Evolutionary conservation across 2,888 invertebrate genomes (phyloP).

Genomic region (Crepidodera aurea): DNA sequence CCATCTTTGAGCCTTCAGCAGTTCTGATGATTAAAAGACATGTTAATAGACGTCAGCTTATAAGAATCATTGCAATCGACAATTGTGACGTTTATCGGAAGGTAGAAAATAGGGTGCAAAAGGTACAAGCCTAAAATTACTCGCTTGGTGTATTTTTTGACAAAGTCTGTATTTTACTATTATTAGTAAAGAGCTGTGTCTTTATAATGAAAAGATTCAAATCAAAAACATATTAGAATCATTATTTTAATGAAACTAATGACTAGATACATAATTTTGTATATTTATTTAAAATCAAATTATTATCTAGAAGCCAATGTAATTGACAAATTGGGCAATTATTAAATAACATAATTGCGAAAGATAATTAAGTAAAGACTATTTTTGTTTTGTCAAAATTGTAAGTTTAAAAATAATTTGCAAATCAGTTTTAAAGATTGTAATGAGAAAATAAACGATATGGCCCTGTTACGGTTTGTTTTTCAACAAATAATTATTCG

Average conservation of each 20-base stretch:
- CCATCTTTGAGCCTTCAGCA: too few species aligned
- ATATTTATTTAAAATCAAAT: background rate
- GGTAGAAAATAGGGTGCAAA: too few species aligned
- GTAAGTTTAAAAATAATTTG: background rate
- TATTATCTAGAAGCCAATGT: background rate
- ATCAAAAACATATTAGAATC: too few species aligned
- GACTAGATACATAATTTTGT: background rate
- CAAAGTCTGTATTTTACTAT: too few species aligned
- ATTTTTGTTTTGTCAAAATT: conserved; percentile 10
- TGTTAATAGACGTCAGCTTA: too few species aligned
- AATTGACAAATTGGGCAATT: conserved; percentile 14
- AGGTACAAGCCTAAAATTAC: too few species aligned
- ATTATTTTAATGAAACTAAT: background rate
- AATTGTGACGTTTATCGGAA: too few species aligned
- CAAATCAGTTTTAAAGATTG: background rate
- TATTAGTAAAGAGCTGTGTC: too few species aligned
- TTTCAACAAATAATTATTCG: background rate
- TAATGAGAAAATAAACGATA: conserved; percentile 11
- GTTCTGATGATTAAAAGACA: too few species aligned
- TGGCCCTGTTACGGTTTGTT: background rate
- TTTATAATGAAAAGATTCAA: too few species aligned
- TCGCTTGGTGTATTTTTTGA: too few species aligned
- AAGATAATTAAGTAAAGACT: background rate
- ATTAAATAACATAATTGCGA: conserved; percentile 1
- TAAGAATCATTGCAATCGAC: too few species aligned